A percentile compares a stretch with the other conserved stretches of the same genome.
Evolutionary conservation across 2,113 vertebrate species (phyloP).

Genomic region (Archilochus colubris): DNA sequence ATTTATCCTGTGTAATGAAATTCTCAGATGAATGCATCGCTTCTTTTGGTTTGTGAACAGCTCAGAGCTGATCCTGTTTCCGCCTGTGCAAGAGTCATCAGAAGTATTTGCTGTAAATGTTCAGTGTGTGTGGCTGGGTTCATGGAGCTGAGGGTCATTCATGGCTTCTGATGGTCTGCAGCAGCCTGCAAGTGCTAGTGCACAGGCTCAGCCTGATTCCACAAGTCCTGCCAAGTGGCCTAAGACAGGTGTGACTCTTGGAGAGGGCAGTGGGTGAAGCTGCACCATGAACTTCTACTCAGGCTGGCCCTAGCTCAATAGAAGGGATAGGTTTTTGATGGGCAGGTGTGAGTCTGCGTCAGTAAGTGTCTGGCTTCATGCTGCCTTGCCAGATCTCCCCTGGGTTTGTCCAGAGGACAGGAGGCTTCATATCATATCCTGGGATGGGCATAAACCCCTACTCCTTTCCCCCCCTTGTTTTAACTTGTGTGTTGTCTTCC

Average conservation of each 20-base stretch:
- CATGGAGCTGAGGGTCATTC: not conserved
- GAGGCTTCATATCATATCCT: not conserved
- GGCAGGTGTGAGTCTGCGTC: not conserved
- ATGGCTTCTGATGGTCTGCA: not conserved
- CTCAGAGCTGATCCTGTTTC: not conserved
- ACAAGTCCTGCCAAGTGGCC: not conserved
- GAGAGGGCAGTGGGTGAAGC: accelerated
- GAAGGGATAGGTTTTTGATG: not conserved
- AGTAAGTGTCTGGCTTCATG: not conserved
- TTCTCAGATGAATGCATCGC: not conserved
- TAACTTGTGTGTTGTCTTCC: not conserved
- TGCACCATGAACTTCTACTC: not conserved
- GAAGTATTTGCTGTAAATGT: not conserved
- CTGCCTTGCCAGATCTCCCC: not conserved
- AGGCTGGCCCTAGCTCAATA: accelerated
- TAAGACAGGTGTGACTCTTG: accelerated
- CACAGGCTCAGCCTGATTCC: not conserved
- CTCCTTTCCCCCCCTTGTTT: not conserved
- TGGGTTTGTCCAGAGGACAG: not conserved
- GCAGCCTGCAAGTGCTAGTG: not conserved
- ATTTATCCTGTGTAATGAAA: not conserved
- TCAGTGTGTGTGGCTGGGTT: not conserved
- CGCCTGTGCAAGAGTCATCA: accelerated
- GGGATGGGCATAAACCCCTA: not conserved
- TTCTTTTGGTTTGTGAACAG: not conserved